phyloP scores from a whole-genome alignment of 1,140 invertebrate genomes.

The Halictus rubicundus region DNA sequence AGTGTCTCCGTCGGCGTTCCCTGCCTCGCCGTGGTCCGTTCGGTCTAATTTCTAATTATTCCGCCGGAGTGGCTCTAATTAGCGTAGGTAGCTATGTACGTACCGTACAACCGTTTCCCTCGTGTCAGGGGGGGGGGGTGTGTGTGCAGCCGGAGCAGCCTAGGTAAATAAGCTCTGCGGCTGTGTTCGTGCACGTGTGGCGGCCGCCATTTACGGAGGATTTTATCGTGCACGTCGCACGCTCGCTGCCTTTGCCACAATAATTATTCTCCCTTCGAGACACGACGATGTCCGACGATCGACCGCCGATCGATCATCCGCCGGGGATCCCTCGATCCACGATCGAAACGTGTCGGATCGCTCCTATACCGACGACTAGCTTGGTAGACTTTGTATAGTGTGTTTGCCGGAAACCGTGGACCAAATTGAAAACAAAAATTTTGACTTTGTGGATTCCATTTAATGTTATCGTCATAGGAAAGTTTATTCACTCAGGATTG shows the following conservation, averaged over 20 bases:
- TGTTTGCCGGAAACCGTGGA: too few relatives aligned
- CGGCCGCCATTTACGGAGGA: constrained; percentile 20
- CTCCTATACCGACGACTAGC: too few relatives aligned
- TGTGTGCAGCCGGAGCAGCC: not conserved
- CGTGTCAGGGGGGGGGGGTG: constrained; percentile 23
- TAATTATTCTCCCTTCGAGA: constrained; percentile 40
- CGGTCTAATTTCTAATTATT: constrained; percentile 70
- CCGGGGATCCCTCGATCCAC: too few relatives aligned
- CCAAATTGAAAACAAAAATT: too few relatives aligned
- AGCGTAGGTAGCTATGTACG: constrained; percentile 53
- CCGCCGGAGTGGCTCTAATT: constrained; percentile 67
- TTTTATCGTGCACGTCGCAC: constrained; percentile 34
- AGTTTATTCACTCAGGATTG: too few relatives aligned
- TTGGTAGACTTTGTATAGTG: too few relatives aligned
- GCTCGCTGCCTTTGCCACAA: constrained; percentile 27
- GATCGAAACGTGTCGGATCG: too few relatives aligned
- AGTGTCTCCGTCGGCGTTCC: constrained; percentile 36
- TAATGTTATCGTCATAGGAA: too few relatives aligned
- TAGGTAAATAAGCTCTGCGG: constrained; percentile 48
- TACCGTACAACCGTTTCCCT: constrained; percentile 36
- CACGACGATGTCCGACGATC: not conserved
- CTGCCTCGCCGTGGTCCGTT: constrained; percentile 38
- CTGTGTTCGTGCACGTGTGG: constrained; percentile 1
- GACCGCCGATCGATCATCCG: not conserved
- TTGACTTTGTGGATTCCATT: too few relatives aligned